phyloP scores from a whole-genome alignment of 2,888 invertebrate species.

The Notodonta dromedarius region DNA sequence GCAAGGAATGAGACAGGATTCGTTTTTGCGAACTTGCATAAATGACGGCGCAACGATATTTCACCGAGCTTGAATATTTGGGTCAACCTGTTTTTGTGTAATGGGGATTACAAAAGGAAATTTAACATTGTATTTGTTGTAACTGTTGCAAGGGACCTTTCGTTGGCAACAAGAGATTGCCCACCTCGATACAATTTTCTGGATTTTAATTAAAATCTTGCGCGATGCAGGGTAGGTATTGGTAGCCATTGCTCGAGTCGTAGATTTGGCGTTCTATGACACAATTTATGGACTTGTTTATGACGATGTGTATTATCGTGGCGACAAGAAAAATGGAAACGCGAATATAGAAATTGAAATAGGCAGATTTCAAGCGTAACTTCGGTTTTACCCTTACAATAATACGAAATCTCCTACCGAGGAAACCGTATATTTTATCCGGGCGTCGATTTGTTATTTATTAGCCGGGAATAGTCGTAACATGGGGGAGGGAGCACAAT shows the following conservation, averaged over 20 bases:
- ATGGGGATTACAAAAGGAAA: constrained; percentile 80
- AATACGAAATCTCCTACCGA: constrained; percentile 67
- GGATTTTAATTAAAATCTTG: constrained; percentile 82
- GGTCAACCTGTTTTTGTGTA: constrained; percentile 83
- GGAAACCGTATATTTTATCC: constrained; percentile 79
- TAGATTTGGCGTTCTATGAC: constrained; percentile 53
- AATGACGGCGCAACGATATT: constrained; percentile 78
- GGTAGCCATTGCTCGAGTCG: constrained; percentile 61
- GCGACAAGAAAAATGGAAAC: constrained; percentile 40
- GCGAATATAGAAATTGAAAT: constrained; percentile 54
- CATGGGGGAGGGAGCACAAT: constrained; percentile 75
- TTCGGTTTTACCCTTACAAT: constrained; percentile 58
- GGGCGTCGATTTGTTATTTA: constrained; percentile 83
- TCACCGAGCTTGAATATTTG: constrained; percentile 77
- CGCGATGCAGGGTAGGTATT: constrained; percentile 63
- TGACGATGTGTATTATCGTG: constrained; percentile 38
- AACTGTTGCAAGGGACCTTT: constrained; percentile 71
- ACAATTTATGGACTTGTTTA: constrained; percentile 57
- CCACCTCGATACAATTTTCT: constrained; percentile 71
- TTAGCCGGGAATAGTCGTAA: constrained; percentile 81
- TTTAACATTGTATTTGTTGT: constrained; percentile 78
- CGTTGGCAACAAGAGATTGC: constrained; percentile 74
- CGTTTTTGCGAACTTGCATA: constrained; percentile 81
- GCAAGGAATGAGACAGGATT: constrained; percentile 64
- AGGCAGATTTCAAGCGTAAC: constrained; percentile 56